Conservation (phyloP, 2,888 invertebrate species). For the Ichneumon xanthorius region DNA sequence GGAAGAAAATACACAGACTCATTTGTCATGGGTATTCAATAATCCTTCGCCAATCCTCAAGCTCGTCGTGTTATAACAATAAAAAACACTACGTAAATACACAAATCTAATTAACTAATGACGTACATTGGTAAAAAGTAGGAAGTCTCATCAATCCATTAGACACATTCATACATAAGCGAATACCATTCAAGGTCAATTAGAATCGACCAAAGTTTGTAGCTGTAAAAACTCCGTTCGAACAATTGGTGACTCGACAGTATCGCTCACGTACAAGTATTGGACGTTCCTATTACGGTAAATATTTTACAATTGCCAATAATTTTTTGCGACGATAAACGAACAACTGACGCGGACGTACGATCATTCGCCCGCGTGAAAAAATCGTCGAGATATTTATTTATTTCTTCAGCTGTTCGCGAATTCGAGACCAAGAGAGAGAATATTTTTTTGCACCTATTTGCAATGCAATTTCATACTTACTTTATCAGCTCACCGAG, state of each 20-base stretch:
- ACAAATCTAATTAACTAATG: constrained; percentile 55
- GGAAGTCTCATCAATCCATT: constrained; percentile 52
- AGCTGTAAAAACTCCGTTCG: constrained; percentile 21
- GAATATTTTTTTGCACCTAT: constrained; percentile 13
- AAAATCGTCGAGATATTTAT: not conserved
- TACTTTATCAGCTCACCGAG: not conserved
- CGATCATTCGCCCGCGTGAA: not conserved
- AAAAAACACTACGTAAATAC: constrained; percentile 32
- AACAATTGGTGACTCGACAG: constrained; percentile 38
- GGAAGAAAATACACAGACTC: constrained; percentile 32
- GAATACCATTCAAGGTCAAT: constrained; percentile 60
- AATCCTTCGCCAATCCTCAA: constrained; percentile 26
- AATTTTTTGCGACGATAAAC: constrained; percentile 45
- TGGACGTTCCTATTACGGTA: constrained; percentile 56
- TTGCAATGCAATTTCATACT: not conserved
- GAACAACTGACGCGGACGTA: constrained; percentile 15
- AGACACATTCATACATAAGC: constrained; percentile 70
- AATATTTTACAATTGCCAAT: constrained; percentile 60
- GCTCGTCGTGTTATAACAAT: constrained; percentile 22
- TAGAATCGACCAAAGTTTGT: constrained; percentile 25
- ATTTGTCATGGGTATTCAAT: not conserved
- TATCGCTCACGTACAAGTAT: constrained; percentile 72
- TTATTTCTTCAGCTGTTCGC: not conserved
- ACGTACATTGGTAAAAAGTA: constrained; percentile 36
- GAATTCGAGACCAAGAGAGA: constrained; percentile 59